These are phyloP conservation scores for Daubentonia madagascariensis DNA, from an alignment of 2,113 vertebrate genomes.

Conservation along the genomic window DNA sequence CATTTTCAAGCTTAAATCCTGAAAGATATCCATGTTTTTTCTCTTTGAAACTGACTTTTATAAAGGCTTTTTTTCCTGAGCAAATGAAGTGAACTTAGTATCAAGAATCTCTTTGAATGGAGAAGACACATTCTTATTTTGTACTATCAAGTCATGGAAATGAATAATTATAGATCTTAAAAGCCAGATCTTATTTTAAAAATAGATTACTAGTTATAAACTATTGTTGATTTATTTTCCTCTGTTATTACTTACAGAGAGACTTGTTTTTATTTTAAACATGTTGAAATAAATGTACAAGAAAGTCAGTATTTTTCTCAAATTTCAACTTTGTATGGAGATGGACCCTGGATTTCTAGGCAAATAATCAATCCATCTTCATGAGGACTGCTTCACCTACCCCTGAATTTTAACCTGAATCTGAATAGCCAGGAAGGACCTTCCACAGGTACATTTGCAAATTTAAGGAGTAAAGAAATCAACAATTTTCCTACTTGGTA, in stretches of 20 bases:
- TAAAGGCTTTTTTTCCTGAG: background rate
- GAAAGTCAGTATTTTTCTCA: background rate
- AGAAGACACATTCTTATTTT: constrained; percentile 25
- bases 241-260: background rate
- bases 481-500: background rate
- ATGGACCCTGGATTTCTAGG: background rate
- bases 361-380: background rate
- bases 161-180: background rate
- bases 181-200: background rate
- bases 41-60: background rate
- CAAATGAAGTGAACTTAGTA: background rate
- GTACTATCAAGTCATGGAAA: background rate
- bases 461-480: background rate
- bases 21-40: background rate
- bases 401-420: constrained; percentile 11
- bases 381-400: background rate
- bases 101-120: background rate
- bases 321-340: background rate
- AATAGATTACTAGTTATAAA: background rate
- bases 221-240: constrained; percentile 23
- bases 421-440: background rate
- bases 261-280: background rate
- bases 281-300: background rate
- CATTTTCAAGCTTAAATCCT: background rate
- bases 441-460: background rate